Conservation (phyloP, 2,797 vertebrate genomes). For the Alcedo atthis region DNA sequence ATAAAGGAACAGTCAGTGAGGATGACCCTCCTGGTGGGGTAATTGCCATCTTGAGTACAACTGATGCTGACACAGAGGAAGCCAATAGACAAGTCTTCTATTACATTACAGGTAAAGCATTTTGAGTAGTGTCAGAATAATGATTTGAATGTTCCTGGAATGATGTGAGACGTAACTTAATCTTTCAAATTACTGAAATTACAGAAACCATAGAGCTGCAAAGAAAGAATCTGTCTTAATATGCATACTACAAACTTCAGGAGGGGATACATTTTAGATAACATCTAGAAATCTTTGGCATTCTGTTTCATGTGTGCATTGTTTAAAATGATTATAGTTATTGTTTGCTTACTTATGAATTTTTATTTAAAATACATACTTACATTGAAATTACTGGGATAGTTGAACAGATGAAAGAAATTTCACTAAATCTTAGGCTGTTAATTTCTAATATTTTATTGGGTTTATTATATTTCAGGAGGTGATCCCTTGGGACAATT, state of each 20-base stretch:
- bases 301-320: neutral
- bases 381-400: neutral
- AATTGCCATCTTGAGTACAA: conserved; percentile 95
- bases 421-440: neutral
- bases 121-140: neutral
- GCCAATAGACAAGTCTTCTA: conserved; percentile 92
- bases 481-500: conserved; percentile 96
- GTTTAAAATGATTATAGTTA: neutral
- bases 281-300: neutral
- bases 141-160: neutral
- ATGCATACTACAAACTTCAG: neutral
- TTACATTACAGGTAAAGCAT: conserved; percentile 91
- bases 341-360: neutral
- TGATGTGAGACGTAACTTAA: neutral
- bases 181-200: neutral
- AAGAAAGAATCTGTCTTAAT: neutral
- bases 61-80: conserved; percentile 91
- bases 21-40: conserved; percentile 93
- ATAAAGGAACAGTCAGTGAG: conserved; percentile 98
- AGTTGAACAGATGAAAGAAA: neutral
- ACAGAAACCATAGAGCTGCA: neutral
- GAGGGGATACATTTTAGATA: neutral
- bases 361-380: neutral
- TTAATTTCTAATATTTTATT: neutral
- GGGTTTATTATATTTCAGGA: conserved; percentile 76